A percentile compares a stretch with the other conserved stretches of the same genome.
Evolutionary conservation across 2,113 vertebrate genomes (phyloP).

Genomic region (Epinephelus moara): DNA sequence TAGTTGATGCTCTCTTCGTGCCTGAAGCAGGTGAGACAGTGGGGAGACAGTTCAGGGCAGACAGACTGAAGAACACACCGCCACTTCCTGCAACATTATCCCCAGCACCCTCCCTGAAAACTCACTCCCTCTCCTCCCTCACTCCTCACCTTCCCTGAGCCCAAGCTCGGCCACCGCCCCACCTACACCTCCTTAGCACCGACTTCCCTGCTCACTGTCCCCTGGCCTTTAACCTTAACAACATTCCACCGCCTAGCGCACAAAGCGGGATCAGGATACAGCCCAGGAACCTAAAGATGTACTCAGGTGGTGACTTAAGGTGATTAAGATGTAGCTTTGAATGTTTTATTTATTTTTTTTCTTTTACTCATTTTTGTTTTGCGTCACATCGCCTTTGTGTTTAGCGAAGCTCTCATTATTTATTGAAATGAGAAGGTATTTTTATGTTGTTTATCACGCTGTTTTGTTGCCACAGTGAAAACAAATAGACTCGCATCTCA

Average conservation of each 20-base stretch:
- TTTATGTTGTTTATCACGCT: constrained; percentile 43
- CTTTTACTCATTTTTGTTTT: constrained; percentile 52
- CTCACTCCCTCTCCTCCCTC: constrained; percentile 66
- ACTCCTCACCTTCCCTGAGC: constrained; percentile 52
- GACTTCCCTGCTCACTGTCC: constrained; percentile 54
- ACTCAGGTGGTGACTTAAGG: constrained; percentile 93
- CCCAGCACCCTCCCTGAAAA: constrained; percentile 58
- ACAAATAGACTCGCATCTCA: constrained; percentile 56
- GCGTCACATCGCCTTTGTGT: constrained; percentile 85
- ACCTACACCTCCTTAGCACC: constrained; percentile 42
- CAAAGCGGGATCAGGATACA: constrained; percentile 72
- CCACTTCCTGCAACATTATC: constrained; percentile 48
- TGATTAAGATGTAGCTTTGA: constrained; percentile 86
- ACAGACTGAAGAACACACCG: constrained; percentile 79
- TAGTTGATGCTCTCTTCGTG: constrained; percentile 89
- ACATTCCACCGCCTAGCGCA: constrained; percentile 78
- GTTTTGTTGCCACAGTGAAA: constrained; percentile 64
- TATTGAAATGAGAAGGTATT: constrained; percentile 74
- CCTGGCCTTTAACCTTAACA: constrained; percentile 53
- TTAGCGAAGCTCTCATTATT: constrained; percentile 80
- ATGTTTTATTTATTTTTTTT: constrained; percentile 77
- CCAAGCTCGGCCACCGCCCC: constrained; percentile 37
- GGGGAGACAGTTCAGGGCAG: constrained; percentile 86
- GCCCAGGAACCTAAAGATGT: constrained; percentile 85
- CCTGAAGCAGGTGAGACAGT: constrained; percentile 80